These are phyloP conservation scores for Ptychobarbus kaznakovi DNA, from an alignment of 2,797 vertebrate genomes.

Conservation along the genomic window DNA sequence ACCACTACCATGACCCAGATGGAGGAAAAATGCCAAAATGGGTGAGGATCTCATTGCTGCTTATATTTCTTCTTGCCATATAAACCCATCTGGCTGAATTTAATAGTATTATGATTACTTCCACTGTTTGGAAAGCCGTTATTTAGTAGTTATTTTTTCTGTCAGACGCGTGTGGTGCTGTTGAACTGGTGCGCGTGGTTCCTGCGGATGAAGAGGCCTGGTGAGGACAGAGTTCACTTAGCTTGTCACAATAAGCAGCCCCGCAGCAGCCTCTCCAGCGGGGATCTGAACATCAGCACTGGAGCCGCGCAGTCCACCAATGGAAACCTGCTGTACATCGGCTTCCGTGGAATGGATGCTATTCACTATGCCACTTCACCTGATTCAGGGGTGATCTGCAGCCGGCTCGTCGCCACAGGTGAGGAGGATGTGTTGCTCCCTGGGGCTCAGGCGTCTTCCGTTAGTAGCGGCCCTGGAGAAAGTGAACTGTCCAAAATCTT, in stretches of 20 bases:
- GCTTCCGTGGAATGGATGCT: slow-evolving; percentile 67
- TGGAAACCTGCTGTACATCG: slow-evolving; percentile 69
- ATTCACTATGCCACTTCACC: slow-evolving; percentile 73
- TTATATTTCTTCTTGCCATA: background rate
- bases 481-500: slow-evolving; percentile 75
- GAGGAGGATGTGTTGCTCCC: slow-evolving; percentile 56
- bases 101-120: background rate
- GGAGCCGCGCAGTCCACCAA: slow-evolving; percentile 72
- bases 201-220: slow-evolving; percentile 78
- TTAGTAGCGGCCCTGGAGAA: slow-evolving; percentile 50
- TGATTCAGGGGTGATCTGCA: slow-evolving; percentile 65
- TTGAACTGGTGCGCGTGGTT: slow-evolving; percentile 83
- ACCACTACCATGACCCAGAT: slow-evolving; percentile 81
- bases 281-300: slow-evolving; percentile 48
- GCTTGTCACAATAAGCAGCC: slow-evolving; percentile 69
- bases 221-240: slow-evolving; percentile 63
- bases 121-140: background rate
- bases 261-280: slow-evolving; percentile 56
- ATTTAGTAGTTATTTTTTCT: background rate
- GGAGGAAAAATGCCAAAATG: slow-evolving; percentile 81
- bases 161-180: slow-evolving; percentile 74
- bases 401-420: slow-evolving; percentile 30
- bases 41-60: slow-evolving; percentile 68
- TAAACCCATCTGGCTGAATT: background rate
- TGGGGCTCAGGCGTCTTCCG: slow-evolving; percentile 36